These are phyloP conservation scores for Spisula solida DNA, from an alignment of 2,888 invertebrate species.

Conservation along the genomic window DNA sequence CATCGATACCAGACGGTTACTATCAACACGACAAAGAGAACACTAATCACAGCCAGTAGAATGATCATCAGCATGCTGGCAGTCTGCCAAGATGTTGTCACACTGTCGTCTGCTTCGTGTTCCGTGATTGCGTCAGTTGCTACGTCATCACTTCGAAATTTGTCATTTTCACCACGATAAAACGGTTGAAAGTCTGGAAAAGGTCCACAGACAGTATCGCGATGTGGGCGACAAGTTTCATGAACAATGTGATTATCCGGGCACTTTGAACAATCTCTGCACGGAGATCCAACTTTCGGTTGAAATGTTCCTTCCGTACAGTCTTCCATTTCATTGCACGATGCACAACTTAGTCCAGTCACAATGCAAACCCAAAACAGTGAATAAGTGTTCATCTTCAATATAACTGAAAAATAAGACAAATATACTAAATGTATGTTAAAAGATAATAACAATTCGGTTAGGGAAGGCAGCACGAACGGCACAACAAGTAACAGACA, in stretches of 20 bases:
- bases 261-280: conserved; percentile 58
- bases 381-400: not conserved
- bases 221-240: conserved; percentile 57
- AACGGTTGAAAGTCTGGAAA: conserved; percentile 65
- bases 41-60: conserved; percentile 53
- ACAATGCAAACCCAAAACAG: not conserved
- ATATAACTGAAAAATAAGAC: not conserved
- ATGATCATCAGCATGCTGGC: conserved; percentile 62
- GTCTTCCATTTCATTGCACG: conserved; percentile 29
- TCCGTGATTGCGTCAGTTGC: conserved; percentile 5
- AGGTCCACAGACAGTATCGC: conserved; percentile 66
- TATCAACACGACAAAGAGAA: conserved; percentile 53
- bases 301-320: conserved; percentile 56
- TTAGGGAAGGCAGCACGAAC: too few relatives aligned
- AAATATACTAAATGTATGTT: too few relatives aligned
- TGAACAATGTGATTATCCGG: conserved; percentile 64
- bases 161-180: conserved; percentile 27
- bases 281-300: conserved; percentile 42
- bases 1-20: conserved; percentile 55
- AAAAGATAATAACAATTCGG: too few relatives aligned
- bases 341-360: not conserved
- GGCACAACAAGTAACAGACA: too few relatives aligned
- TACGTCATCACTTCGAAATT: not conserved
- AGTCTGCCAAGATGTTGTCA: conserved; percentile 56
- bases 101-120: conserved; percentile 31